A percentile compares a stretch with the other conserved stretches of the same genome.
These are phyloP conservation scores for Amphiprion ocellaris DNA, from an alignment of 2,113 vertebrate species.

Conservation along the genomic window DNA sequence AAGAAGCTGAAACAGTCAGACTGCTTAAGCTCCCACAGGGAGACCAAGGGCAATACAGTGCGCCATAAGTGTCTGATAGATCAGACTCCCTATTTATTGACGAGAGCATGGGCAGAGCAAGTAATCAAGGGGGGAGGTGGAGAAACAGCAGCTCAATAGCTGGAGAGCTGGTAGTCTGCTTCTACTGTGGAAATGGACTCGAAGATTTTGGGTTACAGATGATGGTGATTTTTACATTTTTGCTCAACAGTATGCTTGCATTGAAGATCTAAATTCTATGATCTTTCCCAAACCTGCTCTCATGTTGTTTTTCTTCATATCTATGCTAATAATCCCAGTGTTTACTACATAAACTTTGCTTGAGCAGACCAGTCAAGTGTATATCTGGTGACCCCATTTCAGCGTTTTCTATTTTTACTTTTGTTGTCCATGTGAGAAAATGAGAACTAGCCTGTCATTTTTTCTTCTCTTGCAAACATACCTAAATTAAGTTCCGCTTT, in stretches of 20 bases:
- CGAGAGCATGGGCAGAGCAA: constrained; percentile 32
- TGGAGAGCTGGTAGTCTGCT: constrained; percentile 44
- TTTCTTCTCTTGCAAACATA: constrained; percentile 19
- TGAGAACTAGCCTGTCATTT: background rate
- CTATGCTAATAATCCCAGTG: no score
- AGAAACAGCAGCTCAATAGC: constrained; percentile 45
- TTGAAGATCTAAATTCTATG: constrained; percentile 43
- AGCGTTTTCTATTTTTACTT: no score
- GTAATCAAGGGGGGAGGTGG: constrained; percentile 17
- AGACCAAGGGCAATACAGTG: constrained; percentile 16
- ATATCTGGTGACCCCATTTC: no score
- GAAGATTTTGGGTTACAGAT: constrained; percentile 50
- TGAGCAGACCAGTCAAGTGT: no score
- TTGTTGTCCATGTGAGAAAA: background rate
- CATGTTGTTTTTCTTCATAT: background rate
- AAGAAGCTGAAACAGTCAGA: constrained; percentile 32
- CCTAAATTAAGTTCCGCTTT: constrained; percentile 31
- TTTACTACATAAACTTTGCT: no score
- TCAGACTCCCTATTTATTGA: constrained; percentile 54
- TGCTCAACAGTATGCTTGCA: background rate
- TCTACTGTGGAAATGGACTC: constrained; percentile 40
- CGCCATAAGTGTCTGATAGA: constrained; percentile 51
- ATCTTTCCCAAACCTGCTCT: constrained; percentile 18
- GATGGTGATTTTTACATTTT: constrained; percentile 56
- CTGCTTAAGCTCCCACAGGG: constrained; percentile 50